phyloP scores from a whole-genome alignment of 2,888 invertebrate species.

The Diarsia mendica region DNA sequence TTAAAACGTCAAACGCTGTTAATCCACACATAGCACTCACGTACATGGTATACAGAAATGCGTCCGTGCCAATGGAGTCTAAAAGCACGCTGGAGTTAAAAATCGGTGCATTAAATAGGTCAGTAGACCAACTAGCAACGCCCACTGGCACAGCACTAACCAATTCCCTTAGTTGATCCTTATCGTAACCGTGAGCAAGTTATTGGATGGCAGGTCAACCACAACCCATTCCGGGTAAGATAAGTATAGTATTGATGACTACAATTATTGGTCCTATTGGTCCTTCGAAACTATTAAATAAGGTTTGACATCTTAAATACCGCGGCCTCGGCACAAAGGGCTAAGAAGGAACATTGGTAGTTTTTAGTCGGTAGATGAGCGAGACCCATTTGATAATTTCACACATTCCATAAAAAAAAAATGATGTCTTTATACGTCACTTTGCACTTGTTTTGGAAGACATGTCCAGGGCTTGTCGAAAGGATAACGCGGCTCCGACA shows the following conservation, averaged over 20 bases:
- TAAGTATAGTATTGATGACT: neutral
- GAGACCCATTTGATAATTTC: too few species aligned
- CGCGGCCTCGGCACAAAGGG: too few species aligned
- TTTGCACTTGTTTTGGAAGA: neutral
- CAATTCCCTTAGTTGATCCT: conserved; percentile 60
- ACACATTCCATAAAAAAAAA: too few species aligned
- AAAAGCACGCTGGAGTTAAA: conserved; percentile 27
- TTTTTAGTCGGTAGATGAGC: too few species aligned
- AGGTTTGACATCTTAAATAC: neutral
- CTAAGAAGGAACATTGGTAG: too few species aligned
- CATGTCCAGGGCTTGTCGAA: too few species aligned
- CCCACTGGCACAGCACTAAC: conserved; percentile 41
- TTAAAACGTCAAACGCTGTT: conserved; percentile 6
- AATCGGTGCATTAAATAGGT: conserved; percentile 52
- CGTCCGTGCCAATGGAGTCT: conserved; percentile 46
- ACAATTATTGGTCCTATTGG: neutral
- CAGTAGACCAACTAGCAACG: conserved; percentile 42
- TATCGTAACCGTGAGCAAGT: conserved; percentile 40
- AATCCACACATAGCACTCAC: neutral
- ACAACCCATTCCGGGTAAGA: neutral
- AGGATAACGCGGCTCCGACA: too few species aligned
- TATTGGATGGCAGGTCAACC: conserved; percentile 21
- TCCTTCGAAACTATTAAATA: neutral
- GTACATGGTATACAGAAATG: neutral
- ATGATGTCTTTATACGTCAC: neutral